Percentiles rank a stretch among this genome's conserved stretches.
Conservation (phyloP, 2,888 invertebrate genomes). For the Drosophila buzzatii region DNA sequence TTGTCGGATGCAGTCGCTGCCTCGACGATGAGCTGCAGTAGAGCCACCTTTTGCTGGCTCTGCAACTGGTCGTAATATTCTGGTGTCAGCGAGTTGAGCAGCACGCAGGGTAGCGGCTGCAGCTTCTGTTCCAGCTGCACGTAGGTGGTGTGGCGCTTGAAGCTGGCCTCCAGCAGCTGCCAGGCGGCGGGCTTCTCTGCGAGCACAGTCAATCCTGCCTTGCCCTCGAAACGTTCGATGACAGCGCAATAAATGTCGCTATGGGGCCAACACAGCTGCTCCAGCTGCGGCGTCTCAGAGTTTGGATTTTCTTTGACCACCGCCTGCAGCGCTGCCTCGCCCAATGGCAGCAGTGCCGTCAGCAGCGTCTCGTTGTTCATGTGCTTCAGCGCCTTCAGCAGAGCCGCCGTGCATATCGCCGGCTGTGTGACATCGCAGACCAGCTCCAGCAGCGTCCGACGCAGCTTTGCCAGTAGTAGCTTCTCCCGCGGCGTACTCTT, state of each 20-base stretch:
- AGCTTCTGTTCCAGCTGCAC: slow-evolving; percentile 67
- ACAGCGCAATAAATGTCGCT: slow-evolving; percentile 87
- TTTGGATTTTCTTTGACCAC: not conserved
- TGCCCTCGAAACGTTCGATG: slow-evolving; percentile 87
- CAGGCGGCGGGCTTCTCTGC: slow-evolving; percentile 85
- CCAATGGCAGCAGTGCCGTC: slow-evolving; percentile 67
- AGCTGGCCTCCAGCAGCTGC: slow-evolving; percentile 87
- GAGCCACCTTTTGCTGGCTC: slow-evolving; percentile 84
- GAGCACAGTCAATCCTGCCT: slow-evolving; percentile 52
- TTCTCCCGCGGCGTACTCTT: slow-evolving; percentile 41
- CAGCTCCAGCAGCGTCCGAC: slow-evolving; percentile 53
- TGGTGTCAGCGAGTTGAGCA: slow-evolving; percentile 75
- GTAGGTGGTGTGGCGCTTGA: slow-evolving; percentile 86
- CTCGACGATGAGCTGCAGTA: slow-evolving; percentile 87
- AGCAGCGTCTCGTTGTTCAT: slow-evolving; percentile 71
- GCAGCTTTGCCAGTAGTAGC: slow-evolving; percentile 74
- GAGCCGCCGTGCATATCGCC: slow-evolving; percentile 58
- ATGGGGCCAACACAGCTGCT: slow-evolving; percentile 86
- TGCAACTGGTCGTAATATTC: slow-evolving; percentile 85
- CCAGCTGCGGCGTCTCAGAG: slow-evolving; percentile 41
- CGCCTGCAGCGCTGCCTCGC: slow-evolving; percentile 51
- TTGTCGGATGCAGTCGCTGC: slow-evolving; percentile 87
- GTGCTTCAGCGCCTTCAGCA: slow-evolving; percentile 75
- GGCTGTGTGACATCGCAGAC: slow-evolving; percentile 58
- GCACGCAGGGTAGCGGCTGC: slow-evolving; percentile 80